Base-by-base conservation (phyloP, 2,113 vertebrate species). In the Myrmecophaga tridactyla region DNA sequence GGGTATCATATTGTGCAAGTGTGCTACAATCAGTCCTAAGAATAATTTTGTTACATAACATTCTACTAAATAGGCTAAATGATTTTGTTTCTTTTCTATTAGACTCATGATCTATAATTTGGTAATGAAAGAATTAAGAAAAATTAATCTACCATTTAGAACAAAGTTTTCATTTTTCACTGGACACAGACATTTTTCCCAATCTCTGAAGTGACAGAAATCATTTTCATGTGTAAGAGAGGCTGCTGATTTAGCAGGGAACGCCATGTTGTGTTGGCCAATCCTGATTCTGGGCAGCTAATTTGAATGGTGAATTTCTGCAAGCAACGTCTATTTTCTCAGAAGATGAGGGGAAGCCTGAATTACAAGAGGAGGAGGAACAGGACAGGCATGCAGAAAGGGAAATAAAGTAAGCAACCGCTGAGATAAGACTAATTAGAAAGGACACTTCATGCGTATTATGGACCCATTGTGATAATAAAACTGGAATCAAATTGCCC, bases 401-500 rank as follows among this genome's bases (percentile, higher is more conserved):
- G 86, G 98, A 98, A 96, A 62, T 96, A 81, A 97, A 98, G 95
- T 36, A 96, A 94, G 95, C 94, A 97, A 97, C 80, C 97, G 98
- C 96, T 98, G 98, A 98, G 98, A 98, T 99, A 98, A 98, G 97
- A 96, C 98, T 99, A 99, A 99, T 99, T 98, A 78, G 91, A 99
- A 98, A 99, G 98, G 99, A 99, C 99, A 99, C 98, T 97, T 99
- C 98, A 98, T 98, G 98, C 98, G 99, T 99, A 99, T 99, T 99
- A 99, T 97, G 98, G 98, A 99, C 97, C 98, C 98, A 98, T 95
- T 97, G 98, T 98, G 98, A 99, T 99, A 99, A 99, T 99, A 99
- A 99, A 99, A 99, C 97, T 98, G 97, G 98, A 99, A 99, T 98
- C 98, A 98, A 99, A 99, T 99, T 97, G 98, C 98, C 96, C 97